Evolutionary conservation across 1,140 invertebrate species (phyloP).

Genomic region (Akabosia matsudoensis): DNA sequence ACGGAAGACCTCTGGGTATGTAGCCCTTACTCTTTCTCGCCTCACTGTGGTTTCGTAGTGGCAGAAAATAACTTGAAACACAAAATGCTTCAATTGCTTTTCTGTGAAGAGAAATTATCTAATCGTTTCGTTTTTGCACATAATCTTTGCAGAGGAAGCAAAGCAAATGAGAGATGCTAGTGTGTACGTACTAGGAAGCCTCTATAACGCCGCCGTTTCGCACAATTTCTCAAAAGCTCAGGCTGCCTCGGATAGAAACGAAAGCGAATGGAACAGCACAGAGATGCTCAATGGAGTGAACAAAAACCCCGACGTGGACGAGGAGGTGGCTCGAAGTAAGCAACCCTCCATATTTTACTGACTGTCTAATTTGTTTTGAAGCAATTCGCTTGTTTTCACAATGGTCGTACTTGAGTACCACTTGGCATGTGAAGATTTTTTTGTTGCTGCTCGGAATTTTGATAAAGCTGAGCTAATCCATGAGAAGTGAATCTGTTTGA

Average conservation of each 20-base stretch:
- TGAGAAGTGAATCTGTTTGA: background rate
- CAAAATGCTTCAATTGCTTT: too few species aligned
- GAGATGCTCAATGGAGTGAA: slow-evolving; percentile 15
- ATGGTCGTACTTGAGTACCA: too few species aligned
- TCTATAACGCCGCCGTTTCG: background rate
- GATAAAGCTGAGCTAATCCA: too few species aligned
- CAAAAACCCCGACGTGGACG: background rate
- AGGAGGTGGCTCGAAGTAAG: background rate
- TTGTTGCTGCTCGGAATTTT: too few species aligned
- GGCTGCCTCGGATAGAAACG: background rate
- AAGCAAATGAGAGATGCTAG: background rate
- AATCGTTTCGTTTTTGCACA: background rate
- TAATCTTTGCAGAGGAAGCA: background rate
- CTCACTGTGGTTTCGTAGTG: too few species aligned
- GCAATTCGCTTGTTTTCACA: too few species aligned
- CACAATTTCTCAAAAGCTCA: slow-evolving; percentile 5
- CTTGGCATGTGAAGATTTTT: too few species aligned
- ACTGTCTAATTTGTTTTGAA: too few species aligned
- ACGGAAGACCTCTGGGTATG: background rate
- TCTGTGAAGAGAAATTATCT: too few species aligned
- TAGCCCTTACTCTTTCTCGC: too few species aligned
- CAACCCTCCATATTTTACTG: too few species aligned
- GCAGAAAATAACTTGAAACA: too few species aligned
- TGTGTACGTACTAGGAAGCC: slow-evolving; percentile 11
- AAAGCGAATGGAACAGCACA: slow-evolving; percentile 1